Base-by-base conservation (phyloP, 2,113 vertebrate genomes). In the Danionella cerebrum region DNA sequence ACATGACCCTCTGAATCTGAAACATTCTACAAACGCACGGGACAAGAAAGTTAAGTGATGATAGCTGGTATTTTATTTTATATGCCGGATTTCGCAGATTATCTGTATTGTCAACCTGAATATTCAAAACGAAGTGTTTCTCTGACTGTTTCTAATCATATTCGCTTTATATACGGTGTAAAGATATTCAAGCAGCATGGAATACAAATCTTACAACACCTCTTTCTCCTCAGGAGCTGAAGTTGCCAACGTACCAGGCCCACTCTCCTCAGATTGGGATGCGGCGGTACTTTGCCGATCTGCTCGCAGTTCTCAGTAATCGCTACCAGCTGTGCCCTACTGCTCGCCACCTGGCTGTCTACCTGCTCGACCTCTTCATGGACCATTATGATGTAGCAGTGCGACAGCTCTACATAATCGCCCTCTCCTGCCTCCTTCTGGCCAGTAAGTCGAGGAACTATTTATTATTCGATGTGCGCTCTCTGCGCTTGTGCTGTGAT, bases 311-410 rank as follows among this genome's bases (percentile, higher is more conserved):
- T 72, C 83, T 95, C 75, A 93, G 93, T 78, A 91, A 86, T 73
- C 88, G 77, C 25, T 94, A 89, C 80, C 84, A 87, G 78, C 89
- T 94, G 5, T 95, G 92, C 71, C 90, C 91, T 0, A 84, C 88
- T 0, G 89, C 94, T 0, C 89, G 92, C 18, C 93, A 96, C 76
- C 89, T 96, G 13, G 91, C 92, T 0, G 62, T 94, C 79, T 95
- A 94, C 83, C 82, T 96, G 77, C 82, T 97, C 76, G 94, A 97
- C 79, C 84, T 93, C 78, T 92, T 95, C 73, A 93, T 96, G 90
- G 94, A 95, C 69, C 86, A 86, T 80, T 94, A 93, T 0, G 89
- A 90, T 44, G 82, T 92, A 70, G 77, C 87, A 1, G 82, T 89
- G 75, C 92, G 90, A 78, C 91, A 97, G 69, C 90, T 97, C 16